Evolutionary conservation across 2,113 vertebrate species (phyloP), one percentile per base, ranked within the genome.

Genomic region (Sprattus sprattus): DNA sequence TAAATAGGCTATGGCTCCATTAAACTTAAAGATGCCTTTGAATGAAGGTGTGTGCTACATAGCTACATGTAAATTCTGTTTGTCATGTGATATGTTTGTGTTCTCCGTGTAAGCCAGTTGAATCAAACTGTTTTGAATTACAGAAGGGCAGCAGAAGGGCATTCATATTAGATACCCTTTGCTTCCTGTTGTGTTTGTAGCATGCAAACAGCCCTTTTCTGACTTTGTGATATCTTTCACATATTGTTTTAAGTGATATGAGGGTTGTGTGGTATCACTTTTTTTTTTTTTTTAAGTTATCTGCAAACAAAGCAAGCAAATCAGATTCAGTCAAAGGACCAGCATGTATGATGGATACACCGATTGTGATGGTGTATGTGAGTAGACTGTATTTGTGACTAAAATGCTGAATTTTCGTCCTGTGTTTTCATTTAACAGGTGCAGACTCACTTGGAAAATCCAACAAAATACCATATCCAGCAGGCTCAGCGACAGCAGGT

Each of bases 401-500:
- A 64, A 64, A 64, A 25, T 71, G 64, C n/a, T 4, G 6, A 22
- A 20, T 60, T 60, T 0, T 60, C 13, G 15, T 52, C 0, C 4
- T 25, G 45, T 45, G 16, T 49, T 25, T 82, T 45, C 20, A 13
- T 82, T 16, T 22, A n/a, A 11, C 8, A 97, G 96, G 96, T 97
- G 39, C 96, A 97, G 91, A 97, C 95, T 28, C 96, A 97, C 87
- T 90, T 97, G 89, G 96, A 97, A 90, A 97, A 97, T 87, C 96
- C 96, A 11, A 97, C 96, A 0, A 96, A 95, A 90, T 97, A 96
- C 90, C 96, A 97, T 92, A 95, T 97, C 84, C 96, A 96, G 91
- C 96, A 97, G 92, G 94, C 96, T 0, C 96, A 96, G 93, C 93
- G 95, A 81, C 96, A 97, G 82, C 96, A 97, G 90, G 96, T 97